Percentiles rank a stretch among this genome's conserved stretches.
Conservation (phyloP, 1,140 invertebrate genomes). For the Drosophila watanabei region DNA sequence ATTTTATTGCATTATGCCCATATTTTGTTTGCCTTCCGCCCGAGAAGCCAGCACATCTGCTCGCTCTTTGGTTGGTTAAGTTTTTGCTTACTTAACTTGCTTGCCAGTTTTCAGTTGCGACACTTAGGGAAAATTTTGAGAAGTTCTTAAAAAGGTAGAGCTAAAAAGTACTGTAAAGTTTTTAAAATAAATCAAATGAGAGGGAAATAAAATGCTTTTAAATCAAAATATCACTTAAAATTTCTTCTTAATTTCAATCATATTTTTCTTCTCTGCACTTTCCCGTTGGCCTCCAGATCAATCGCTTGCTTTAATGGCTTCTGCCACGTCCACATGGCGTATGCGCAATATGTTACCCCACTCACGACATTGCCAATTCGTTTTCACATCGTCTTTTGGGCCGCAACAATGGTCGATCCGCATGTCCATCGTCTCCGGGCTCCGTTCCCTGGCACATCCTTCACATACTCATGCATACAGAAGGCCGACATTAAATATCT, state of each 20-base stretch:
- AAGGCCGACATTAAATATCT: slow-evolving; percentile 65
- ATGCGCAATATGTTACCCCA: slow-evolving; percentile 66
- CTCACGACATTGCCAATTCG: slow-evolving; percentile 62
- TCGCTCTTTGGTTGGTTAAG: slow-evolving; percentile 41
- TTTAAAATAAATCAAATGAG: neutral
- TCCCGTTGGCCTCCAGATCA: slow-evolving; percentile 1
- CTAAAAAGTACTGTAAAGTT: neutral
- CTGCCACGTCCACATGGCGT: slow-evolving; percentile 47
- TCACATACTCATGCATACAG: slow-evolving; percentile 65
- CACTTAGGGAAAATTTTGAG: slow-evolving; percentile 1
- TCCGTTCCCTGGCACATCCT: slow-evolving; percentile 6
- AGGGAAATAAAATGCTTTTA: neutral
- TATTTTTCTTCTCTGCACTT: neutral
- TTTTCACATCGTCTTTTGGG: slow-evolving; percentile 65
- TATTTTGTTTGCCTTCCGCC: slow-evolving; percentile 54
- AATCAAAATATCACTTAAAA: neutral
- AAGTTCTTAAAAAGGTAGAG: neutral
- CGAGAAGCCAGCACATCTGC: slow-evolving; percentile 23
- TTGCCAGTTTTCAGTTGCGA: slow-evolving; percentile 4
- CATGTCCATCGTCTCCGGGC: slow-evolving; percentile 18
- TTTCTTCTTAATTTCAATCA: neutral
- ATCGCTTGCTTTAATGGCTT: slow-evolving; percentile 63
- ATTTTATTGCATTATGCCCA: slow-evolving; percentile 60
- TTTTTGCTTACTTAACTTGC: slow-evolving; percentile 29
- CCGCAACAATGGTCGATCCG: slow-evolving; percentile 56